phyloP scores from a whole-genome alignment of 2,113 vertebrate genomes.

The Rhagologus leucostigma region DNA sequence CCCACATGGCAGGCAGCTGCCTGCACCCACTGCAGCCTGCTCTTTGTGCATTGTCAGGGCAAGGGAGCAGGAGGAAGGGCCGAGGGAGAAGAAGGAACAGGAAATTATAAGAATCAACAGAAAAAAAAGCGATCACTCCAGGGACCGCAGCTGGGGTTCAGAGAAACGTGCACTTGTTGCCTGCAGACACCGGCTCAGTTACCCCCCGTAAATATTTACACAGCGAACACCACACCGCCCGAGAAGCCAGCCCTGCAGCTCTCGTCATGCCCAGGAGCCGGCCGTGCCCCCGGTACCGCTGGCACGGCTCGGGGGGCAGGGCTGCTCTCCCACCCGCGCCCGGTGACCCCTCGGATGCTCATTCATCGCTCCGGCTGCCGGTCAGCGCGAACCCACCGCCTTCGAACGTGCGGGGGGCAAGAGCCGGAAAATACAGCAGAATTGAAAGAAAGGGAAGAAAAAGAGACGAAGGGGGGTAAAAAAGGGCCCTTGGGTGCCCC shows the following conservation, averaged over 20 bases:
- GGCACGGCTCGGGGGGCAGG: background rate
- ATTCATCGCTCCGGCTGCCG: fast-evolving
- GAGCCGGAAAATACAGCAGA: background rate
- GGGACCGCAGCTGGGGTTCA: background rate
- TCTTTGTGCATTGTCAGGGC: conserved; percentile 53
- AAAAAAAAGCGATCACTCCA: background rate
- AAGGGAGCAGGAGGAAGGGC: background rate
- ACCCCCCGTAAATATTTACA: background rate
- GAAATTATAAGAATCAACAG: background rate
- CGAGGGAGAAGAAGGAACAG: background rate
- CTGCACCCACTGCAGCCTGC: conserved; percentile 49
- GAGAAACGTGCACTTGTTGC: conserved; percentile 27
- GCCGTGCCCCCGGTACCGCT: background rate
- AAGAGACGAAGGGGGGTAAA: fast-evolving
- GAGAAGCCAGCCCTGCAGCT: background rate
- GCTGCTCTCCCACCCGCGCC: background rate
- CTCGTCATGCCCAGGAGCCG: background rate
- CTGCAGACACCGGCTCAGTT: background rate
- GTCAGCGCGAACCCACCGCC: background rate
- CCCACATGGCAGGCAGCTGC: conserved; percentile 48
- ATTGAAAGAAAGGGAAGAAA: too few relatives aligned
- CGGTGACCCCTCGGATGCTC: background rate
- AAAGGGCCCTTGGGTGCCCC: background rate
- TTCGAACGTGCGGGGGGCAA: fast-evolving
- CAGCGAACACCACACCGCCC: background rate